Conservation (phyloP, 2,113 vertebrate species). For the Podilymbus podiceps region DNA sequence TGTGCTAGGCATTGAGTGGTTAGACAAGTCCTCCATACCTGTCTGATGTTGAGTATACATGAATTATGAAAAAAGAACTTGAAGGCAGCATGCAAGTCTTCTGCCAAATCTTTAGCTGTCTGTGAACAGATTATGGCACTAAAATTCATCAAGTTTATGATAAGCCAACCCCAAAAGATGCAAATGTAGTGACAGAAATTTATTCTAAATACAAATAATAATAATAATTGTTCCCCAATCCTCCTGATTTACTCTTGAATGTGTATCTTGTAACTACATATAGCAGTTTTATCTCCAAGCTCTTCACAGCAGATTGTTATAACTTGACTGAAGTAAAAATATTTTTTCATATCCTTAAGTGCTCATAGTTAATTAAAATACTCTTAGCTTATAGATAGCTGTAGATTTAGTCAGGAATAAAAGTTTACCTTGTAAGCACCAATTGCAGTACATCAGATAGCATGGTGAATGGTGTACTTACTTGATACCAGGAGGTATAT, state of each 20-base stretch:
- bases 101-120: neutral
- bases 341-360: neutral
- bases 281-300: neutral
- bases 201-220: neutral
- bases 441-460: neutral
- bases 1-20: neutral
- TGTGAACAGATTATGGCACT: neutral
- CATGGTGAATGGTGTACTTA: neutral
- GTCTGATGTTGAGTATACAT: neutral
- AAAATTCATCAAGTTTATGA: neutral
- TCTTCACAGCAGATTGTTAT: neutral
- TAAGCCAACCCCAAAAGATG: neutral
- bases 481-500: neutral
- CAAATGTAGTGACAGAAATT: neutral
- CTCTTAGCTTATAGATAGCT: neutral
- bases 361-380: neutral
- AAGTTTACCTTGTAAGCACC: neutral
- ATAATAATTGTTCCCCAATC: neutral
- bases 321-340: neutral
- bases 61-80: neutral
- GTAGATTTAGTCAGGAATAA: neutral
- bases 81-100: neutral
- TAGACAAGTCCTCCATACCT: neutral
- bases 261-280: neutral
- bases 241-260: neutral